These are phyloP conservation scores for Falco columbarius DNA, from an alignment of 2,797 vertebrate genomes.

Conservation along the genomic window DNA sequence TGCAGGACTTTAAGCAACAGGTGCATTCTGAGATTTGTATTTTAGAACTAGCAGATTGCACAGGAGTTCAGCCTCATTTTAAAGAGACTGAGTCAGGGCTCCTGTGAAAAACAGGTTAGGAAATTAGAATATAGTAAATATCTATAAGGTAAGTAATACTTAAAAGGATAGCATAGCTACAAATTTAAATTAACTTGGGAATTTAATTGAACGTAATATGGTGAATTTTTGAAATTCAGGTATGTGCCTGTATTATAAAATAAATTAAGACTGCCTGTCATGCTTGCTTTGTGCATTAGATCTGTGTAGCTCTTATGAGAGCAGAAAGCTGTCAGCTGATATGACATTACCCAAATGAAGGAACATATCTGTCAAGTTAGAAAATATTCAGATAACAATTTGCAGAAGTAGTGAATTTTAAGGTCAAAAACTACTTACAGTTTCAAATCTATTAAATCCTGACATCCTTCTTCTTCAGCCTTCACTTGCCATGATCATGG, in stretches of 20 bases:
- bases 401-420: neutral
- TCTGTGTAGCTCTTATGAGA: neutral
- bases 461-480: slow-evolving; percentile 73
- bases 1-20: neutral
- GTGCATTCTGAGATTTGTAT: neutral
- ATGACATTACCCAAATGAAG: neutral
- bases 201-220: neutral
- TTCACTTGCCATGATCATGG: slow-evolving; percentile 97
- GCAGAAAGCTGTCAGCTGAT: neutral
- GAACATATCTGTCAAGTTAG: neutral
- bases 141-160: neutral
- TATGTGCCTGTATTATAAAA: neutral
- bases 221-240: neutral
- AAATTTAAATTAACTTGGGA: neutral
- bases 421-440: neutral
- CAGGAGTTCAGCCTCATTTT: neutral
- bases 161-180: neutral
- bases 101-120: neutral
- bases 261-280: neutral
- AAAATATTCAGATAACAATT: neutral
- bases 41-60: neutral
- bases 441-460: neutral
- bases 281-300: neutral
- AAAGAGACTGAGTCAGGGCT: neutral
- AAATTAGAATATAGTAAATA: neutral